Evolutionary conservation across 2,797 vertebrate genomes (phyloP).

Genomic region (Myoxocephalus aenaeus): DNA sequence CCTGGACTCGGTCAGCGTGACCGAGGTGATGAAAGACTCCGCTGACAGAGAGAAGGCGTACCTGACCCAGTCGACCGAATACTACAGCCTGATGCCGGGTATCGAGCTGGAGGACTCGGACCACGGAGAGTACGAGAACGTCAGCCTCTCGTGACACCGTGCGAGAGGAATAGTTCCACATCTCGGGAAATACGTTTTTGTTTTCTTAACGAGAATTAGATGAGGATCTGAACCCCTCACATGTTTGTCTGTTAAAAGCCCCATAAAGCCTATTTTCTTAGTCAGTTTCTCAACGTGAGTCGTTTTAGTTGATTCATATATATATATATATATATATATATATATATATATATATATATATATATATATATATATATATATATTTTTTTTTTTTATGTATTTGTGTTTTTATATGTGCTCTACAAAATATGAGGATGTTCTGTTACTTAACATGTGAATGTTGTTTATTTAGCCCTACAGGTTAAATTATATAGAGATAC

Average conservation of each 20-base stretch:
- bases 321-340: no score
- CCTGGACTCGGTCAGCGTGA: constrained; percentile 87
- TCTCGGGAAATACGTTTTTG: background rate
- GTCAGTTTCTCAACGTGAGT: background rate
- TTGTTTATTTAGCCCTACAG: background rate
- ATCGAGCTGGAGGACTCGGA: constrained; percentile 92
- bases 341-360: no score
- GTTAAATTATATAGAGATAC: background rate
- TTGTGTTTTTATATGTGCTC: background rate
- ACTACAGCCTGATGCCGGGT: constrained; percentile 91
- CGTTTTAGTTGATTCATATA: background rate
- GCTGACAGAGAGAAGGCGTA: constrained; percentile 90
- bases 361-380: no score
- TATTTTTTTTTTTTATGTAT: no score
- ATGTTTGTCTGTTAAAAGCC: background rate
- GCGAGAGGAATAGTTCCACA: background rate
- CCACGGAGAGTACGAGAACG: constrained; percentile 90
- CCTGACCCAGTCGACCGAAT: constrained; percentile 89
- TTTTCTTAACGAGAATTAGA: background rate
- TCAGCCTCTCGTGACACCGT: constrained; percentile 83
- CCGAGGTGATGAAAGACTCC: constrained; percentile 92
- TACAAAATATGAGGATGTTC: background rate
- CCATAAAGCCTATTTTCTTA: background rate
- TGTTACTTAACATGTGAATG: background rate
- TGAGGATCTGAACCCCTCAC: background rate